These are phyloP conservation scores for Pachycephala philippinensis DNA, from an alignment of 2,113 vertebrate genomes.

Conservation along the genomic window DNA sequence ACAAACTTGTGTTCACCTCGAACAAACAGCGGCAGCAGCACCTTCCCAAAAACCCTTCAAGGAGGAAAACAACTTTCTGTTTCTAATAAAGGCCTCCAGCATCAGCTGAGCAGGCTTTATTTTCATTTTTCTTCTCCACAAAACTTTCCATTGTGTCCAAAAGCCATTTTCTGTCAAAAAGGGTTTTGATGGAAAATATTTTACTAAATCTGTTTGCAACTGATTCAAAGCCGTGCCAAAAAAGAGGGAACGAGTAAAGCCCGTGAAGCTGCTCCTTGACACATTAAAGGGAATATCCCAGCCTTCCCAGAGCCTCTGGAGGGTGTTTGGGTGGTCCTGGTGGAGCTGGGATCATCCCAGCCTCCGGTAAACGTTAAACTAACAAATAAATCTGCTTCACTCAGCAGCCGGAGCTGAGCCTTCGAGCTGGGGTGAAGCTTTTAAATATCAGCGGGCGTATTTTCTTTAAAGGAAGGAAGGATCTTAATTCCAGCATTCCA, in stretches of 20 bases:
- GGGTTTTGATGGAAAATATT: conserved; percentile 4
- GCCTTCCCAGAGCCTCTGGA: neutral
- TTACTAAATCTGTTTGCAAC: neutral
- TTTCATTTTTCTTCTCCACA: neutral
- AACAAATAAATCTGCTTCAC: neutral
- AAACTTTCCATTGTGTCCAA: neutral
- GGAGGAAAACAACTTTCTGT: neutral
- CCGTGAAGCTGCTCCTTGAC: neutral
- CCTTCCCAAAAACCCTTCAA: neutral
- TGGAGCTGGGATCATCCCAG: neutral
- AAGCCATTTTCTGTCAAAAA: neutral
- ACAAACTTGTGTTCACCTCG: neutral
- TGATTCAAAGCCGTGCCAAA: neutral
- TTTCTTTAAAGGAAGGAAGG: conserved; percentile 60
- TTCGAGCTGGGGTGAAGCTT: neutral
- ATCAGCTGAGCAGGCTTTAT: neutral
- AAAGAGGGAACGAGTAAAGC: neutral
- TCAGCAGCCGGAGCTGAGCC: neutral
- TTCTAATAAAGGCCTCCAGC: neutral
- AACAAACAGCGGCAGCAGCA: neutral
- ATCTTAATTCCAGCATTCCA: conserved; percentile 56
- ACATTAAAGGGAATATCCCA: neutral
- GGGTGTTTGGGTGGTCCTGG: neutral
- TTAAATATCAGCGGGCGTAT: neutral
- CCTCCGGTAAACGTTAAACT: neutral